Evolutionary conservation across 2,797 vertebrate genomes (phyloP).

Genomic region (Tenualosa thibaudeaui): DNA sequence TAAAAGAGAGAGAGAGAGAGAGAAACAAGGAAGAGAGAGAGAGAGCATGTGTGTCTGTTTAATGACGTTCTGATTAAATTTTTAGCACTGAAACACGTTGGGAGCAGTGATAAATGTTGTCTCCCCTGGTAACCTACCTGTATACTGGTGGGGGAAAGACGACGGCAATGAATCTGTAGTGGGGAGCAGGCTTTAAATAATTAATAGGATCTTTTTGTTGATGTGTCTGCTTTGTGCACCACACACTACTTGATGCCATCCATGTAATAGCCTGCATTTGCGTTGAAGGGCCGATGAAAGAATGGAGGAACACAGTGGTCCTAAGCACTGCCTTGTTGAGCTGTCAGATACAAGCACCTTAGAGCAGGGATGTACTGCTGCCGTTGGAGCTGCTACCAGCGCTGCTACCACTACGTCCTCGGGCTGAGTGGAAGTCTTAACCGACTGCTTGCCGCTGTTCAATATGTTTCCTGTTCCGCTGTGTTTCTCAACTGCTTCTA

Average conservation of each 20-base stretch:
- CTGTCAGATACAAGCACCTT: background rate
- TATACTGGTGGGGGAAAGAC: background rate
- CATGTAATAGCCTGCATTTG: conserved; percentile 13
- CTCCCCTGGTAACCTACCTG: conserved; percentile 23
- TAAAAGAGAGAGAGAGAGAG: background rate
- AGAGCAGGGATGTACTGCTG: background rate
- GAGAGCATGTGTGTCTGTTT: conserved; percentile 28
- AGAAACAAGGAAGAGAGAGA: background rate
- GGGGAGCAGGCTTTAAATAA: conserved; percentile 9
- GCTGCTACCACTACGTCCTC: background rate
- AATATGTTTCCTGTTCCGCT: conserved; percentile 10
- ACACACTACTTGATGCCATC: conserved; percentile 12
- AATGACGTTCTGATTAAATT: conserved; percentile 11
- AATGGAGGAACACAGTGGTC: background rate
- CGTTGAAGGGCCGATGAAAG: conserved; percentile 19
- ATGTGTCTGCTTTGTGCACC: background rate
- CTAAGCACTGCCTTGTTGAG: background rate
- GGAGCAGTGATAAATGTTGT: conserved; percentile 10
- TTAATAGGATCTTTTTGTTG: conserved; percentile 25
- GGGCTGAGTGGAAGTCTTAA: background rate
- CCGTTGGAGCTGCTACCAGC: background rate
- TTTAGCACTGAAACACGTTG: background rate
- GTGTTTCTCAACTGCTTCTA: conserved; percentile 12
- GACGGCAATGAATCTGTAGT: conserved; percentile 14
- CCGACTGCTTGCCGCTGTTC: background rate